phyloP scores from a whole-genome alignment of 2,797 vertebrate species.

The Stomatorhinus walkeri region DNA sequence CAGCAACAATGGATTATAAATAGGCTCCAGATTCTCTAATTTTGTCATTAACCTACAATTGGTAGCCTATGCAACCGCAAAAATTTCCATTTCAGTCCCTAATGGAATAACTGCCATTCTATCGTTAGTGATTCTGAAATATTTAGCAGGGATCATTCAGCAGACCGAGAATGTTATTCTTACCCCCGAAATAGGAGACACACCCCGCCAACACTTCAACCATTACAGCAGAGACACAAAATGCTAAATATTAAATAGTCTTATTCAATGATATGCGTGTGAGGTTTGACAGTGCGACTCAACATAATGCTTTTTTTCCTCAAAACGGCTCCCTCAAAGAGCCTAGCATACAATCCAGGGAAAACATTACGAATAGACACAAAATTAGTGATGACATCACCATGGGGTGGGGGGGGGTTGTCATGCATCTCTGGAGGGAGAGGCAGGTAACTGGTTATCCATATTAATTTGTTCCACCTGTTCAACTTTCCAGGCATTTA shows the following conservation, averaged over 20 bases:
- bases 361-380: slow-evolving; percentile 4
- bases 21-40: slow-evolving; percentile 26
- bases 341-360: not conserved
- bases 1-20: slow-evolving; percentile 27
- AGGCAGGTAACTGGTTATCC: not conserved
- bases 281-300: not conserved
- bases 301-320: not conserved
- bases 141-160: not conserved
- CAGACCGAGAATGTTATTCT: not conserved
- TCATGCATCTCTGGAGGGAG: not conserved
- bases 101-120: not conserved
- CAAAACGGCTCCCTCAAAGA: not conserved
- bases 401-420: not conserved
- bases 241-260: not conserved
- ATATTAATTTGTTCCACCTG: slow-evolving; percentile 1
- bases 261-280: not conserved
- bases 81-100: slow-evolving; percentile 28
- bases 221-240: not conserved
- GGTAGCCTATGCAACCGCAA: slow-evolving; percentile 36
- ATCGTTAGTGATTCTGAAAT: not conserved
- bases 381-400: slow-evolving; percentile 7
- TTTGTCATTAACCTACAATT: slow-evolving; percentile 33
- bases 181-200: not conserved
- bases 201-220: not conserved
- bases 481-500: not conserved